phyloP scores from a whole-genome alignment of 2,113 vertebrate species.

The Tachysurus vachellii region DNA sequence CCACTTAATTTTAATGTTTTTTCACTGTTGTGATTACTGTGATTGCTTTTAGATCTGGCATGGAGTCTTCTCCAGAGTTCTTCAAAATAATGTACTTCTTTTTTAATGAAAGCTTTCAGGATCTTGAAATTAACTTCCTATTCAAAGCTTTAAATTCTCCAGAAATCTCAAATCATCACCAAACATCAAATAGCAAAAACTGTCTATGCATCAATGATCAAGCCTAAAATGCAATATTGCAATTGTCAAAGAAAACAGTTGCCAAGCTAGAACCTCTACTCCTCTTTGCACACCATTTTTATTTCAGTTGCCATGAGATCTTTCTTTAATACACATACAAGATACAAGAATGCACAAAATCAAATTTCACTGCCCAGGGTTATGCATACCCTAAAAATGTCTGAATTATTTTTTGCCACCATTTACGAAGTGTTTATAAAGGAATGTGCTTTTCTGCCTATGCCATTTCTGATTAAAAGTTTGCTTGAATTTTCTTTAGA shows the following conservation, averaged over 20 bases:
- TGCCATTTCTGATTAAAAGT: slow-evolving; percentile 38
- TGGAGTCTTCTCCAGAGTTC: neutral
- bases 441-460: slow-evolving; percentile 42
- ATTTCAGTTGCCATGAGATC: slow-evolving; percentile 21
- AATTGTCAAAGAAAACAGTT: neutral
- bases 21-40: neutral
- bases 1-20: neutral
- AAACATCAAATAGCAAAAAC: neutral
- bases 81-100: neutral
- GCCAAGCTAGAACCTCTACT: slow-evolving; percentile 15
- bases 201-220: neutral
- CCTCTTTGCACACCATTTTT: neutral
- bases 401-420: slow-evolving; percentile 28
- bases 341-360: slow-evolving; percentile 16
- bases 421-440: slow-evolving; percentile 26
- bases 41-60: neutral
- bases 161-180: neutral
- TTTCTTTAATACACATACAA: neutral
- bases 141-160: neutral
- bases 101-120: neutral
- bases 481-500: slow-evolving; percentile 40
- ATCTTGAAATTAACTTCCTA: neutral
- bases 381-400: neutral
- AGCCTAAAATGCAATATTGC: neutral
- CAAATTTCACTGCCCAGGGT: neutral